Conservation (phyloP, 1,140 invertebrate species). For the Cotesia glomerata region DNA sequence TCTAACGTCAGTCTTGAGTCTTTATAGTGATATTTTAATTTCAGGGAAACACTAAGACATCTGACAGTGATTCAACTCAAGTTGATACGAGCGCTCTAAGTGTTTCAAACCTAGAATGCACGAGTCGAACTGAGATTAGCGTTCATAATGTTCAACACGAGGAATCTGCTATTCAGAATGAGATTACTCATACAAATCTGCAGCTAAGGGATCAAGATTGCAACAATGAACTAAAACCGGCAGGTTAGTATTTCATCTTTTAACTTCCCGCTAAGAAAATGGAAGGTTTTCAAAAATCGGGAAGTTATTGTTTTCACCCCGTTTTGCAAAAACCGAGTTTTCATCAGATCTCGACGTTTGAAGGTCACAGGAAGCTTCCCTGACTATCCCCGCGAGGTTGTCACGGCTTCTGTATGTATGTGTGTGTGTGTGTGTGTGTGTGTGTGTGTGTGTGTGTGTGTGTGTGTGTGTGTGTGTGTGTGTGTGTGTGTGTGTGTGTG, state of each 20-base stretch:
- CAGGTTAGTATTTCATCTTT: not conserved
- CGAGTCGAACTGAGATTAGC: not conserved
- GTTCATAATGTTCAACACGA: conserved; percentile 9
- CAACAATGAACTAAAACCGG: not conserved
- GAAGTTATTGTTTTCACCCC: no score
- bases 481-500: no score
- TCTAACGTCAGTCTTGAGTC: not conserved
- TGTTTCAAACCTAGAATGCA: conserved; percentile 1
- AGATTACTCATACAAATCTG: not conserved
- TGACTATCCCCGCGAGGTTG: no score
- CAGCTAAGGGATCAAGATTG: not conserved
- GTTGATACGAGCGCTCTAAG: conserved; percentile 7
- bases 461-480: no score
- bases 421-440: no score
- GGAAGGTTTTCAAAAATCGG: no score
- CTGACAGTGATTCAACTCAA: not conserved
- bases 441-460: no score
- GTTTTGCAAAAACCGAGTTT: no score
- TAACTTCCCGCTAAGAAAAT: no score
- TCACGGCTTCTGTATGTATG: no score
- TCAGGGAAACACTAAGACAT: conserved; percentile 15
- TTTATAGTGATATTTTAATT: conserved; percentile 2
- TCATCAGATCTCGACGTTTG: no score
- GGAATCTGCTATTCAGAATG: conserved; percentile 15
- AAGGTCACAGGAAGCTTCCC: no score